These are phyloP conservation scores for Pectinophora gossypiella DNA, from an alignment of 1,140 invertebrate genomes.

Conservation along the genomic window DNA sequence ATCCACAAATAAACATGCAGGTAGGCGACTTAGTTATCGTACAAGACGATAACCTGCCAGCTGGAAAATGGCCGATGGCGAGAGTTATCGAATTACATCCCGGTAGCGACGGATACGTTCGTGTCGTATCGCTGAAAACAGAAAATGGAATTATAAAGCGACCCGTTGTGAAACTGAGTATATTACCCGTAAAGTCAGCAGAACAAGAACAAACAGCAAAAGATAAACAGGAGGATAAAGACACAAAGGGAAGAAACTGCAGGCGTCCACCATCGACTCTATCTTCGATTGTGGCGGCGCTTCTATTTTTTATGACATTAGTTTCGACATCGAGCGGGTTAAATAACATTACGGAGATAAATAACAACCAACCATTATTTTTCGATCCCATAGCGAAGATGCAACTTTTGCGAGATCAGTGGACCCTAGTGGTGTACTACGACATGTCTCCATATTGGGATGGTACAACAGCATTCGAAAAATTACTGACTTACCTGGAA, in stretches of 20 bases:
- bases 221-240: not conserved
- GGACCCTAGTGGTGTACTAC: not conserved
- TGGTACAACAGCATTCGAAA: not conserved
- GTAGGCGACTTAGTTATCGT: conserved; percentile 17
- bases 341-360: not conserved
- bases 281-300: not conserved
- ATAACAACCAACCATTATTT: not conserved
- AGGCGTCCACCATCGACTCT: not conserved
- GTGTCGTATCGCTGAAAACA: conserved; percentile 24
- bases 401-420: not conserved
- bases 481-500: not conserved
- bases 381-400: not conserved
- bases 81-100: conserved; percentile 15
- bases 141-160: conserved; percentile 20
- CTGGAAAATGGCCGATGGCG: conserved; percentile 23
- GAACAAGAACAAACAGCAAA: not conserved
- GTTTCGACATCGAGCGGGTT: not conserved
- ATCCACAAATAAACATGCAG: conserved; percentile 7
- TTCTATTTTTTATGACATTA: not conserved
- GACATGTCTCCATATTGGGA: conserved; percentile 3
- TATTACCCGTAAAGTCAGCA: conserved; percentile 12
- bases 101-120: conserved; percentile 16
- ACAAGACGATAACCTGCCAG: conserved; percentile 21
- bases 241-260: not conserved
- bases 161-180: conserved; percentile 24